These are phyloP conservation scores for Dioctria rufipes DNA, from an alignment of 2,888 invertebrate species.

Conservation along the genomic window DNA sequence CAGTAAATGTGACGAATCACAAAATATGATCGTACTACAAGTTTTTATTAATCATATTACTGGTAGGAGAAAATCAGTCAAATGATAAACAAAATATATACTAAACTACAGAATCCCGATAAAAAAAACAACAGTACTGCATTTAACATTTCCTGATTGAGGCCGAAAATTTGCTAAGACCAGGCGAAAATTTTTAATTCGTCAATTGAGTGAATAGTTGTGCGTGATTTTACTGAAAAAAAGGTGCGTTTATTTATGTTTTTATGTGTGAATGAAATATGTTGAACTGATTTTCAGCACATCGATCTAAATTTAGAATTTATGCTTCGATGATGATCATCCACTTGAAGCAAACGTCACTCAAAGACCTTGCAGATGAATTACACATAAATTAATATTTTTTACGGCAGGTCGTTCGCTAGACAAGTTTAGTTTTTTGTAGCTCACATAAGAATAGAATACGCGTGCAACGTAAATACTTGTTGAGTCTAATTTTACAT, in stretches of 20 bases:
- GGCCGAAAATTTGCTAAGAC: constrained; percentile 1
- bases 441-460: background rate
- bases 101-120: no score
- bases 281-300: background rate
- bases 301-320: constrained; percentile 33
- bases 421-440: constrained; percentile 4
- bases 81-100: no score
- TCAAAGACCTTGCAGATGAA: constrained; percentile 25
- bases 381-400: constrained; percentile 37
- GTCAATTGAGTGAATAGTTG: background rate
- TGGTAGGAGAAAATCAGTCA: no score
- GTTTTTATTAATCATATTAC: no score
- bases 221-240: background rate
- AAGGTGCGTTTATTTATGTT: background rate
- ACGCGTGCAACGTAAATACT: no score
- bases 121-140: background rate
- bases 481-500: no score
- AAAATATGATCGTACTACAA: no score
- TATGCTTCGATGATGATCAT: constrained; percentile 10
- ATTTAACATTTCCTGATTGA: constrained; percentile 16
- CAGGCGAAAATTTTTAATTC: background rate
- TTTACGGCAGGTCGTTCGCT: background rate
- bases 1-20: no score
- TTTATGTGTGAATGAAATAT: background rate
- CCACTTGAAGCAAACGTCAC: constrained; percentile 26